Evolutionary conservation across 2,888 invertebrate genomes (phyloP), one percentile per base, ranked within the genome.

Genomic region (Phyllotreta cruciferae): DNA sequence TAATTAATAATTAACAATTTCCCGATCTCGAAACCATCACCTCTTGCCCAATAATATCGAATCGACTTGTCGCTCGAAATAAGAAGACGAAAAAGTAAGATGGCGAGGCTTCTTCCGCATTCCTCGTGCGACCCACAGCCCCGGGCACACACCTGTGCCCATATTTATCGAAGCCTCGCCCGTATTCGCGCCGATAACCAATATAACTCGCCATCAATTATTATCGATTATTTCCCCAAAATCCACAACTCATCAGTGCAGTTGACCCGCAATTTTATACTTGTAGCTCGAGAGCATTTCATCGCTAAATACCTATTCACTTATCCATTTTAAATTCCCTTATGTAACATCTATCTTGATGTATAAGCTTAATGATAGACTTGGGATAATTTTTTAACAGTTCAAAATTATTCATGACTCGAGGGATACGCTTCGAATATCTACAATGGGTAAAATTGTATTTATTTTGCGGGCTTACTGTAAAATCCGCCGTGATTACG

Each of bases 61-160:
- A 38, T n/a, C 56, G 55, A 55, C 55, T 49, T 61, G 55, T 61
- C 49, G 34, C 55, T 24, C 38, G 42, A 56, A 56, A 56, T 42
- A 6, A 47, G 8, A 58, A 44, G 13, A 57, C 42, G 34, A 57
- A 34, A n/a, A 56, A 60, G 57, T 55, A 57, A 60, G 62, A 67
- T 52, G 63, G 60, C 56, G 62, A 62, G 11, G 44, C 35, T 52
- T 66, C 67, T 74, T 74, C 73, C 74, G 74, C 74, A 75, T 74
- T 73, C 74, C 62, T 63, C 49, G 14, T 50, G 36, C 70, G 72
- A 67, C 73, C 75, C 71, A 75, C 60, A 69, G 74, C 75, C 70
- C 37, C 58, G 36, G 69, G 75, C 66, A 53, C 63, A 71, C 74
- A 75, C 74, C 74, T 75, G 74, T 73, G 65, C 70, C 70, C 70